Conservation (phyloP, 2,888 invertebrate species). For the Leptarthrus brevirostris region DNA sequence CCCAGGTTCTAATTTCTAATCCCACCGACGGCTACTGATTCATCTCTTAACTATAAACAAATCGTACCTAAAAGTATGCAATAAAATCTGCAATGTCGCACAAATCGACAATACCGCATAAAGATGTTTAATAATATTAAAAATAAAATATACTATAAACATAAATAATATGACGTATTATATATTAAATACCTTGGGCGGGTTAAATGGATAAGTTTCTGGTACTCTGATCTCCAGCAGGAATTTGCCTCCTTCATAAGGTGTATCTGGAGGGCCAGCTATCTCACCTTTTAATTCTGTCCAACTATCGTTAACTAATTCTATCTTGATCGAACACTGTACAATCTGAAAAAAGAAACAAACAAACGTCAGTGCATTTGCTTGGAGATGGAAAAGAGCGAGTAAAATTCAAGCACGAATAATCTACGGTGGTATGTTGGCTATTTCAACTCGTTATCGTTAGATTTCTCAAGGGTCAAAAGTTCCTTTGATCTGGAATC, state of each 20-base stretch:
- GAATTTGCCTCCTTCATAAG: constrained; percentile 97
- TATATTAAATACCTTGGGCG: constrained; percentile 98
- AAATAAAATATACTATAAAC: too few relatives aligned
- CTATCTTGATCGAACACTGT: constrained; percentile 88
- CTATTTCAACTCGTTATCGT: not conserved
- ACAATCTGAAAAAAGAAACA: constrained; percentile 74
- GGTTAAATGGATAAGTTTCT: constrained; percentile 99
- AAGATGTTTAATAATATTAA: too few relatives aligned
- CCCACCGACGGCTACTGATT: too few relatives aligned
- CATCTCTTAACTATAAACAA: too few relatives aligned
- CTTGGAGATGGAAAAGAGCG: constrained; percentile 20
- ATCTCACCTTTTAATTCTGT: constrained; percentile 95
- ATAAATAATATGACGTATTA: too few relatives aligned
- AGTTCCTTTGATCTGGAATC: constrained; percentile 8
- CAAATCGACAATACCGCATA: too few relatives aligned
- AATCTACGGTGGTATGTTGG: not conserved
- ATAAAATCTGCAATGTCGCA: too few relatives aligned
- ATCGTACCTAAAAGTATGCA: too few relatives aligned
- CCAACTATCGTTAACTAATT: constrained; percentile 89
- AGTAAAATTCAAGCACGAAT: not conserved
- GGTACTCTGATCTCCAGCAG: constrained; percentile 96
- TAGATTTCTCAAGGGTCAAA: constrained; percentile 15
- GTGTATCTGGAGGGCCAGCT: constrained; percentile 97
- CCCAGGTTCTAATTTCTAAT: too few relatives aligned
- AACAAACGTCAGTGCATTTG: constrained; percentile 16